Conservation (phyloP, 2,888 invertebrate species). For the Ophion costatus region DNA sequence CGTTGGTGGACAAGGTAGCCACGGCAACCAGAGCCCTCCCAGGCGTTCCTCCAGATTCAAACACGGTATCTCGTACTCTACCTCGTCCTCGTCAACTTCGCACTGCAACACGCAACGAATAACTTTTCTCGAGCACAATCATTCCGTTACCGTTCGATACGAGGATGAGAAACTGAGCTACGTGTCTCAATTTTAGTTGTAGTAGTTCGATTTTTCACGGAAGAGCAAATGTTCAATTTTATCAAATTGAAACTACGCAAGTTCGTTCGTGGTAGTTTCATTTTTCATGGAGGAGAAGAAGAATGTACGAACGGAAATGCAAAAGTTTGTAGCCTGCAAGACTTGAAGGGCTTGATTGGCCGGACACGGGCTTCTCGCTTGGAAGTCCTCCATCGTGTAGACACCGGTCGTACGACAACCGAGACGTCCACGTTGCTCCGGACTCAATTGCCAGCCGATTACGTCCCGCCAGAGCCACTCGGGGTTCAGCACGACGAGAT, state of each 20-base stretch:
- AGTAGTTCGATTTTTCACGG: not conserved
- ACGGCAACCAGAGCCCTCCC: constrained; percentile 88
- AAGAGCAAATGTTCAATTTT: no score
- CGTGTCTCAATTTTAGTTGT: not conserved
- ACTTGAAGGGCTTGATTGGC: constrained; percentile 88
- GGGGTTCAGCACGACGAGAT: constrained; percentile 88
- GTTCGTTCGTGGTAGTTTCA: no score
- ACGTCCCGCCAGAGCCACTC: constrained; percentile 89
- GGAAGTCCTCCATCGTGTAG: constrained; percentile 90
- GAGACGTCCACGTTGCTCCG: constrained; percentile 84
- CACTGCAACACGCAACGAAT: constrained; percentile 82
- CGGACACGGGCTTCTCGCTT: constrained; percentile 89
- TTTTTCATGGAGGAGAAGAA: not conserved
- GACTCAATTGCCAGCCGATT: constrained; percentile 87
- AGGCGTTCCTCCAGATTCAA: constrained; percentile 88
- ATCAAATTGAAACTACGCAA: no score
- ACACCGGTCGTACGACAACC: constrained; percentile 87
- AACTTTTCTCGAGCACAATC: not conserved
- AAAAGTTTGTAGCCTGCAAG: constrained; percentile 89
- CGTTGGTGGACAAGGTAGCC: constrained; percentile 83
- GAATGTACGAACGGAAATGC: constrained; percentile 85
- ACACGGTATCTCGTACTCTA: constrained; percentile 91
- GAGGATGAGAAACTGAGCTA: not conserved
- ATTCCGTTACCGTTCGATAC: not conserved
- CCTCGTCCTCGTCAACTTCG: constrained; percentile 88